A percentile compares a stretch with the other conserved stretches of the same genome.
Conservation (phyloP, 2,113 vertebrate genomes). For the Prinia subflava region DNA sequence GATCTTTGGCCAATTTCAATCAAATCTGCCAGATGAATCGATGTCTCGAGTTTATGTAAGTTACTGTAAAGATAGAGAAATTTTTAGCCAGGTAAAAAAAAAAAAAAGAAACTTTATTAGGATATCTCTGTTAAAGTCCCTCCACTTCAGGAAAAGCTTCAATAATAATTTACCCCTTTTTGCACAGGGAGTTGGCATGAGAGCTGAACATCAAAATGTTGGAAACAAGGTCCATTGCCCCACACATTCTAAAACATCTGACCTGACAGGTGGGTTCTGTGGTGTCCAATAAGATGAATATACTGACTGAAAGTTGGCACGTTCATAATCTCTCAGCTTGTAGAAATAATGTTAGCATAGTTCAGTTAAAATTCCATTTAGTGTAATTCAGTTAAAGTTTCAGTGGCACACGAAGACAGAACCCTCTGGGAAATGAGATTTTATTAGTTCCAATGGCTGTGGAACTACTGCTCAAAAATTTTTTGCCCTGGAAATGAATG, state of each 20-base stretch:
- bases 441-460: neutral
- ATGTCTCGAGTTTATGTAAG: neutral
- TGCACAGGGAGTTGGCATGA: neutral
- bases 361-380: neutral
- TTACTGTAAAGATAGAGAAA: neutral
- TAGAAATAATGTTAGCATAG: neutral
- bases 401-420: neutral
- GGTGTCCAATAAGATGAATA: neutral
- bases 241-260: neutral
- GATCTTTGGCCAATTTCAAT: neutral
- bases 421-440: neutral
- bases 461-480: neutral
- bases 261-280: neutral
- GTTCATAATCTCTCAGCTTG: neutral
- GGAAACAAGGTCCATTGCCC: neutral
- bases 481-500: neutral
- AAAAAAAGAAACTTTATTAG: neutral
- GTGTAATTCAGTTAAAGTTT: neutral
- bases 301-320: neutral
- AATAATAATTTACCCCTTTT: neutral
- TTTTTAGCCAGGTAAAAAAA: neutral
- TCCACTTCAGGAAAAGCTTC: neutral
- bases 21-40: neutral
- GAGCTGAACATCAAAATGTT: neutral
- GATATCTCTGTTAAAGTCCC: neutral